Percentiles rank a stretch among this genome's conserved stretches.
Evolutionary conservation across 2,113 vertebrate species (phyloP).

Genomic region (Peucedramus taeniatus): DNA sequence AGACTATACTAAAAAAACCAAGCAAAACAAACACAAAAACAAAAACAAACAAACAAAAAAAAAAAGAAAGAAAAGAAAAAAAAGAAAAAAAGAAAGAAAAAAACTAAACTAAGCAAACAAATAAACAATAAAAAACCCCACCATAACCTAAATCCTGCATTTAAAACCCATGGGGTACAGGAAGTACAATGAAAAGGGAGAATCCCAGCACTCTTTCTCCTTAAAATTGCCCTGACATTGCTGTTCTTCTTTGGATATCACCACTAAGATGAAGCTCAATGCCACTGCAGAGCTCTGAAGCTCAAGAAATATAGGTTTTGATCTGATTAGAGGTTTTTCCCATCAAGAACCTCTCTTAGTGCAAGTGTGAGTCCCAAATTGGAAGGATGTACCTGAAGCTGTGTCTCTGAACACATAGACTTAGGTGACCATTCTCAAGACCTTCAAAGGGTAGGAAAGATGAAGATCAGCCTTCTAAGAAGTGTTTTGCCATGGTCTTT

Average conservation of each 20-base stretch:
- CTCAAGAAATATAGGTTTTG: not conserved
- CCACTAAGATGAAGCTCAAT: not conserved
- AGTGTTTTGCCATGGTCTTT: not conserved
- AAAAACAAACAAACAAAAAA: not conserved
- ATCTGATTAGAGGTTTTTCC: not conserved
- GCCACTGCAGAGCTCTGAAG: not conserved
- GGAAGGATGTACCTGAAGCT: not conserved
- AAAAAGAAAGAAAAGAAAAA: too few relatives aligned
- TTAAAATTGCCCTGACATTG: not conserved
- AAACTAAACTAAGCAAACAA: not conserved
- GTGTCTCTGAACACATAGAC: not conserved
- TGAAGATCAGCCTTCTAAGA: not conserved
- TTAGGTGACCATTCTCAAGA: not conserved
- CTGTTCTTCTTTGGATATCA: not conserved
- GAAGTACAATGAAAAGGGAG: not conserved
- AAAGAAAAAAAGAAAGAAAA: too few relatives aligned
- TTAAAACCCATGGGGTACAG: not conserved
- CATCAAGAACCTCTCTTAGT: not conserved
- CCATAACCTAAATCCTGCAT: not conserved
- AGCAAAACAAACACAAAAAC: not conserved
- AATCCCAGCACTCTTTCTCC: not conserved
- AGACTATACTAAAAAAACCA: not conserved
- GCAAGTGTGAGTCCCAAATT: not conserved
- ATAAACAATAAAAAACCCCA: accelerated
- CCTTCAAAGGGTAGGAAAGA: not conserved